Percentiles rank a stretch among this genome's conserved stretches.
phyloP scores from a whole-genome alignment of 2,888 invertebrate genomes.

The Luffia ferchaultella region DNA sequence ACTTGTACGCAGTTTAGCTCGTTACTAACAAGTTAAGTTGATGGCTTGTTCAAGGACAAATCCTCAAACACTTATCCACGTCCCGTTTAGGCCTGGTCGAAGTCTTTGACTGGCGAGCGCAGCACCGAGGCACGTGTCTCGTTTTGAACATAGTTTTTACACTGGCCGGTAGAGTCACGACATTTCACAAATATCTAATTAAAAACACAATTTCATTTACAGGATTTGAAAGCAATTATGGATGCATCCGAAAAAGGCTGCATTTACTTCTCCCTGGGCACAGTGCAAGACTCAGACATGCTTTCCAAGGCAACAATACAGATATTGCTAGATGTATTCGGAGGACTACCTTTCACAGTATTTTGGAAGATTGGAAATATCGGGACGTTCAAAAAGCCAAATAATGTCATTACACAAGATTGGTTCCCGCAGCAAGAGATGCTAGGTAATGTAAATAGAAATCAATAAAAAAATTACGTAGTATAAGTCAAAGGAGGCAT shows the following conservation, averaged over 20 bases:
- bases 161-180: too few species aligned
- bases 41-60: too few species aligned
- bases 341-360: constrained; percentile 51
- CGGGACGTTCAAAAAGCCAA: constrained; percentile 38
- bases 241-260: constrained; percentile 50
- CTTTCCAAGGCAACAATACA: constrained; percentile 39
- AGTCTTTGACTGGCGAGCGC: too few species aligned
- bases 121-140: too few species aligned
- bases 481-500: too few species aligned
- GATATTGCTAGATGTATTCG: constrained; percentile 47
- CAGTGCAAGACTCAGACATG: constrained; percentile 47
- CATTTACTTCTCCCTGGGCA: constrained; percentile 59
- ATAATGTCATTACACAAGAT: constrained; percentile 43
- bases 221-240: constrained; percentile 37
- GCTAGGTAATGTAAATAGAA: too few species aligned
- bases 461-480: background rate
- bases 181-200: too few species aligned
- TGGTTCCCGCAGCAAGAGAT: constrained; percentile 68
- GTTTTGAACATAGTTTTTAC: too few species aligned
- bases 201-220: constrained; percentile 17
- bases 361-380: constrained; percentile 62
- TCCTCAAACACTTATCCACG: too few species aligned
- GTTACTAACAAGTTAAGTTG: too few species aligned
- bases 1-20: too few species aligned
- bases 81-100: too few species aligned